Base-by-base conservation (phyloP, 2,888 invertebrate genomes). In the Cecidostiba fungosa region DNA sequence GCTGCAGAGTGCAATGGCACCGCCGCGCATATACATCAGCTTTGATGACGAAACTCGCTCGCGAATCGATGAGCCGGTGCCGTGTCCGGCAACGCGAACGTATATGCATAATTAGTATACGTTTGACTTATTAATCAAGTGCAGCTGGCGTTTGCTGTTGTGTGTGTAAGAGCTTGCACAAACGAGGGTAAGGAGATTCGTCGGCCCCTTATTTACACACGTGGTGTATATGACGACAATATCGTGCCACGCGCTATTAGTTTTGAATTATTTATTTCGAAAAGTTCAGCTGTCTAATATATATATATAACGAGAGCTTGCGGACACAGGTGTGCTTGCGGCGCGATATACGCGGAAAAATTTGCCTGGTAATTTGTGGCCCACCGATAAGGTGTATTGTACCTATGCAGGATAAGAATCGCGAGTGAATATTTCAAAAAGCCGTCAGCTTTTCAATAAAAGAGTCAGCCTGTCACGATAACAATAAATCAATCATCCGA, bases 61-160 rank as follows among this genome's bases (percentile, higher is more conserved):
- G 62, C n/a, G 54, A 84, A 84, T 84, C 78, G 84, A 84, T 84
- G 84, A 43, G n/a, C n/a, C n/a, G 3, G 29, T 10, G 66, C 23
- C 29, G 66, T 26, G 29, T 1, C 26, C 10, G 29, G 66, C 66
- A 66, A 12, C 66, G 39, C 29, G 43, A 69, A 79, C 32, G 72
- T 14, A 47, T 59, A 77, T 43, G 23, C 26, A 74, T 47, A 79
- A 77, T 77, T 80, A 69, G 70, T 19, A n/a, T n/a, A 19, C 50
- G 12, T 23, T 39, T 79, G 59, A 69, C 76, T 77, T 70, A 77
- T 43, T 76, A 76, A 76, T 80, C 43, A 74, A 47, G 3, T 66
- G 73, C 10, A n/a, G 36, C 19, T 26, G 14, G 69, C 47, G 39
- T 19, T 54, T 54, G 76, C n/a, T 54, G 1, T 10, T 0, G 39